Percentiles rank a stretch among this genome's conserved stretches.
phyloP scores from a whole-genome alignment of 1,140 invertebrate species.

The Bombus sibiricus region DNA sequence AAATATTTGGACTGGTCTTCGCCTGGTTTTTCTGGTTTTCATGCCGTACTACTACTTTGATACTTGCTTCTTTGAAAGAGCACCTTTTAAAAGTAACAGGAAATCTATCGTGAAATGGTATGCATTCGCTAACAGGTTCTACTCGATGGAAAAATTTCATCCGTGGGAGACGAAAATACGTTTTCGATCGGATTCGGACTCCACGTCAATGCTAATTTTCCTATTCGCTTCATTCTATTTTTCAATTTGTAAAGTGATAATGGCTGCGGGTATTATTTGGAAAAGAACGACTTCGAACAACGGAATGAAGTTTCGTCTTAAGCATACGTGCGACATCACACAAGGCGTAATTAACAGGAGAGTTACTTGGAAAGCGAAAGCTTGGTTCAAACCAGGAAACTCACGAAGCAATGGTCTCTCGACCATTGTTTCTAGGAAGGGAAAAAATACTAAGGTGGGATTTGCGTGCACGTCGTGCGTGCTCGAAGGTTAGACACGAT shows the following conservation, averaged over 20 bases:
- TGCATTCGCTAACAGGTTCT: neutral
- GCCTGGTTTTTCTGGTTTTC: constrained; percentile 40
- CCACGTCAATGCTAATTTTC: too few relatives aligned
- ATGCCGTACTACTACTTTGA: neutral
- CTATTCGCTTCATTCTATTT: too few relatives aligned
- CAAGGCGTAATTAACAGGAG: constrained; percentile 22
- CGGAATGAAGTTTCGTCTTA: neutral
- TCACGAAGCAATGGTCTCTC: constrained; percentile 2
- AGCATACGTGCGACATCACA: neutral
- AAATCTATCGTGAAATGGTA: constrained; percentile 26
- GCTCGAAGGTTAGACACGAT: constrained; percentile 43
- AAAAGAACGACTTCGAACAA: neutral
- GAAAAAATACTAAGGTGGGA: constrained; percentile 26
- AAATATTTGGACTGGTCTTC: constrained; percentile 23
- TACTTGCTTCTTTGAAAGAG: neutral
- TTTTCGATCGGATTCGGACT: too few relatives aligned
- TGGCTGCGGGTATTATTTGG: neutral
- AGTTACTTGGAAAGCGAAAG: constrained; percentile 42
- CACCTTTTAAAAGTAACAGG: neutral
- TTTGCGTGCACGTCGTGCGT: constrained; percentile 35
- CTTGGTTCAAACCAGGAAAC: constrained; percentile 43
- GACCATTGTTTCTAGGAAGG: constrained; percentile 31
- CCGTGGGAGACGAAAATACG: neutral
- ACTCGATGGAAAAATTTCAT: neutral
- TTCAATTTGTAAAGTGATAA: neutral